phyloP scores from a whole-genome alignment of 1,140 invertebrate species.

The Bombyx mori region DNA sequence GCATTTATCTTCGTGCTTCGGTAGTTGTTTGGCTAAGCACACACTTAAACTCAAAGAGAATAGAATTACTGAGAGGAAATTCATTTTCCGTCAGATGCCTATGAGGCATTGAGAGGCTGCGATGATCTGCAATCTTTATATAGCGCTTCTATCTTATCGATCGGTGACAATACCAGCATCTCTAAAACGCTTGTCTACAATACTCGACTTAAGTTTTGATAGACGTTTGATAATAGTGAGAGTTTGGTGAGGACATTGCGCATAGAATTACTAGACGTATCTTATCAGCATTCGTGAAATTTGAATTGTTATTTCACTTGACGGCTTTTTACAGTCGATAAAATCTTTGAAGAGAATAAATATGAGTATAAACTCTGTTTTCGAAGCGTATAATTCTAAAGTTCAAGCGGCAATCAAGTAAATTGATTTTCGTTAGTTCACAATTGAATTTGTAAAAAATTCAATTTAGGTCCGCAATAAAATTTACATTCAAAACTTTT shows the following conservation, averaged over 20 bases:
- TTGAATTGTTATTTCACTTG: conserved; percentile 8
- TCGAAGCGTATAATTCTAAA: too few species aligned
- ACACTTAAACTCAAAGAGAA: conserved; percentile 25
- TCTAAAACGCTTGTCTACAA: conserved; percentile 22
- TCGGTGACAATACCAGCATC: conserved; percentile 11
- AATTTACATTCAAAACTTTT: too few species aligned
- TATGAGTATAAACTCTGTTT: too few species aligned
- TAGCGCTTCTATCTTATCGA: conserved; percentile 35
- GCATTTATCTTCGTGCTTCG: conserved; percentile 21
- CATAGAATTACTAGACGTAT: conserved; percentile 16
- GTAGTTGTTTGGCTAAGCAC: conserved; percentile 21
- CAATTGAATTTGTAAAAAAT: too few species aligned
- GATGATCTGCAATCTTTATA: conserved; percentile 27
- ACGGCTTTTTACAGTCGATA: conserved; percentile 1
- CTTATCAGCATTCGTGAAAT: conserved; percentile 18
- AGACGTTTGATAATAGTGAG: conserved; percentile 18
- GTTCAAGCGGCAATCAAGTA: too few species aligned
- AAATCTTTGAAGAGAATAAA: not conserved
- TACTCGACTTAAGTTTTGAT: not conserved
- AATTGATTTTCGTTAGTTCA: too few species aligned
- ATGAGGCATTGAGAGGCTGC: conserved; percentile 23
- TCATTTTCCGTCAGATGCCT: conserved; percentile 28
- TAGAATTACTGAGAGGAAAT: conserved; percentile 26
- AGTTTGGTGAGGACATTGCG: conserved; percentile 11
- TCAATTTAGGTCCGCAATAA: too few species aligned